Base-by-base conservation (phyloP, 2,113 vertebrate genomes). In the Heterochromis multidens region DNA sequence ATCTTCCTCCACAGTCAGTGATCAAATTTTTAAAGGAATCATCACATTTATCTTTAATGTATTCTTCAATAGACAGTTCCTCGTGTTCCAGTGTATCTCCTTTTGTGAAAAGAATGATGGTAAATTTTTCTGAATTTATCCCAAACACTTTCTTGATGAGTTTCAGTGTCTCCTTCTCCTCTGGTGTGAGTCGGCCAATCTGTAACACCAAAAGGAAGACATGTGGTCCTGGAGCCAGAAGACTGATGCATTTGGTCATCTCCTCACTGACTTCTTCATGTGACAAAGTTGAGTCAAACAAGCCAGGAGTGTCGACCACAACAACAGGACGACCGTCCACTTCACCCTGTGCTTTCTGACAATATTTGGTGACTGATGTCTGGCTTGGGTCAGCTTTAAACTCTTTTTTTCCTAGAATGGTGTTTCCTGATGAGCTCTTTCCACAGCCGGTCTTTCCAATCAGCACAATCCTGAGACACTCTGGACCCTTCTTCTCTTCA, bases 81-180 rank as follows among this genome's bases (percentile, higher is more conserved):
- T 65, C 1, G 14, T 0, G 11, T 65, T 65, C 2, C 11, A 65
- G 62, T 40, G 33, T 1, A 65, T 65, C 62, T 65, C 62, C 62
- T 40, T 33, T n/a, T 23, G 62, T 65, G 33, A 65, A 65, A 37
- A 65, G 62, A 65, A 65, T 12, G 10, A 65, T 23, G 6, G 21
- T 65, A 11, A 65, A 65, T 0, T 0, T 65, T 6, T 37, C 61
- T 0, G 61, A 63, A 37, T 23, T 0, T 0, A 11, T 63, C 6
- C 61, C 61, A 37, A 63, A 63, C 11, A 35, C 21, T 65, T 65
- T 35, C 6, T 65, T 37, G 21, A 65, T 65, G 1, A 37, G 21
- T 0, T 65, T 37, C 19, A 65, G 19, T 8, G 61, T 35, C 33
- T 65, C 61, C 0, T 65, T 65, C 33, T 65, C 61, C 19, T 65